Evolutionary conservation across 1,140 invertebrate species (phyloP), one percentile per base, ranked within the genome.

Genomic region (Sminthurides bifidus): DNA sequence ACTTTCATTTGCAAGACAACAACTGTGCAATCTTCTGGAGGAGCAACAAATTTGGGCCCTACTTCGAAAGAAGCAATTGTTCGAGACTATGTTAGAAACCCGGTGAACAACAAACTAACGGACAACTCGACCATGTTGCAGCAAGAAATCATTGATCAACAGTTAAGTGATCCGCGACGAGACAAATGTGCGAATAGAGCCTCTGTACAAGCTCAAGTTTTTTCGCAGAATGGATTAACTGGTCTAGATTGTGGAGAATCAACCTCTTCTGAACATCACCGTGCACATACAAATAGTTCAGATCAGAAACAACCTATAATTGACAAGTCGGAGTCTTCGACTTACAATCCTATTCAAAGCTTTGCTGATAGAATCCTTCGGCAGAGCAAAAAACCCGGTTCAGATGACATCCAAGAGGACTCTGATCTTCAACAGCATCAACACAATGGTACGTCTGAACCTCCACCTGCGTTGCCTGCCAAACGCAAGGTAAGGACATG

Each of bases 401-500:
- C n/a, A n/a, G n/a, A n/a, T n/a, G n/a, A n/a, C n/a, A n/a, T n/a
- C n/a, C n/a, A n/a, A n/a, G n/a, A n/a, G n/a, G n/a, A n/a, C n/a
- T n/a, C n/a, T n/a, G n/a, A n/a, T n/a, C n/a, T n/a, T n/a, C n/a
- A n/a, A n/a, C n/a, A n/a, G n/a, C n/a, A n/a, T n/a, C n/a, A n/a
- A n/a, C 41, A 43, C 15, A 43, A 43, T 21, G 41, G 41, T 10
- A 15, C 41, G 8, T 10, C 21, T 15, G 57, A 62, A 21, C 52
- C 68, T n/a, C 70, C 73, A 1, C 41, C 8, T 14, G 67, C 61
- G 46, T n/a, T n/a, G n/a, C 65, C 67, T 17, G 54, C 72, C 35
- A 77, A 75, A 61, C 69, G 74, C 66, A 77, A 77, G 73, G 75
- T 76, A 68, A 68, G 67, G 60, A 63, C 57, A 26, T 60, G 60